Base-by-base conservation (phyloP, 2,888 invertebrate species). In the Lucinisca nassula region DNA sequence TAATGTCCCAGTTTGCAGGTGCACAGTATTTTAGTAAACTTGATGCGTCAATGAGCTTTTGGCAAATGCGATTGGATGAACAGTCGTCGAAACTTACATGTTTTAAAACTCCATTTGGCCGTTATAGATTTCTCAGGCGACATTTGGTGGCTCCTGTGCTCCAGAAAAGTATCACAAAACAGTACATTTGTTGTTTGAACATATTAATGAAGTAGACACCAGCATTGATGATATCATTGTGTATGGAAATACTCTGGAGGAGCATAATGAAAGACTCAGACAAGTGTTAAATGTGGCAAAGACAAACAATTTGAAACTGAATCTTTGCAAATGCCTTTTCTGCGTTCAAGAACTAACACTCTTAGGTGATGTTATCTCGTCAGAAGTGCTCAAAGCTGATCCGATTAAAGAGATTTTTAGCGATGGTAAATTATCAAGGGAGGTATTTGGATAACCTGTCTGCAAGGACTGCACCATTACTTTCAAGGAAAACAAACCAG, bases 11-110 rank as follows among this genome's bases (percentile, higher is more conserved):
- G 55, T 84, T 90, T 45, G 74, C 74, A n/a, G 51, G 55, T 70
- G 88, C 88, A 8, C 88, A 88, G 78, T 67, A 77, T 35, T 90
- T 91, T 73, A 80, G 72, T 17, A 90, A 90, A 49, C 37, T 89
- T 27, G 91, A 91, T 75, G 91, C 90, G 0, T 84, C 81, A 21
- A 76, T 58, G 35, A 87, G 88, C 3, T 91, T 90, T 78, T 91
- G 86, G 79, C 90, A 92, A 45, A 79, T 91, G 45, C 83, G 87
- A 58, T 61, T 91, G 45, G 80, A 87, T 30, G 74, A 89, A 49
- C 45, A 77, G 14, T 84, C 82, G 30, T 85, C 87, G 14, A 58
- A 78, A 49, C n/a, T n/a, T n/a, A n/a, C n/a, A n/a, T n/a, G n/a
- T n/a, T n/a, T n/a, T n/a, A n/a, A n/a, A n/a, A n/a, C n/a, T n/a